Evolutionary conservation across 2,888 invertebrate species (phyloP), one percentile per base, ranked within the genome.

Genomic region (Caenorhabditis imperialis): DNA sequence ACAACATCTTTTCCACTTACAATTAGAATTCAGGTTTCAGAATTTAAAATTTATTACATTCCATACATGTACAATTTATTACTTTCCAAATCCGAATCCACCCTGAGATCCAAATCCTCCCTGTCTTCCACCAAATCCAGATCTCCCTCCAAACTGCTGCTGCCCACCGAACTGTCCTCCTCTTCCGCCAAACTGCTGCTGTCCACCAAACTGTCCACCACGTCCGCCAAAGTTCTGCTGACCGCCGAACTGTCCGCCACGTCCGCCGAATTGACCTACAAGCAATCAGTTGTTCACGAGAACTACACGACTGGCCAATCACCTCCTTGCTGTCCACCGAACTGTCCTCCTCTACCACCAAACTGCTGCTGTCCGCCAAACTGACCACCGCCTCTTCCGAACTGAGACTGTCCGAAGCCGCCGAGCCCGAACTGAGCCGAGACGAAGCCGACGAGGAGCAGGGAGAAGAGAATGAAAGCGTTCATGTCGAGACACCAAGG

Each of bases 391-490:
- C 35, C n/a, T 22, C 57, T 37, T 2, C 57, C 57, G 33, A 57
- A 45, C 12, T 23, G 23, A 16, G 44, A 45, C 12, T 57, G 57
- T 45, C 57, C 57, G 27, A 55, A 55, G 20, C 48, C 48, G 22
- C 51, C 51, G 20, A 50, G 50, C 8, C 61, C 61, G 27, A 63
- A 63, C 14, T 63, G 63, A 30, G 40, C 30, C 12, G 47, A 27
- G 12, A 55, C 63, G n/a, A 63, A 40, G 4, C 63, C 55, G 20
- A 63, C 63, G 16, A 63, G 47, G 14, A 63, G 63, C 23, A 63
- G 63, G 2, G 54, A 54, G 40, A 63, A 5, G 22, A 62, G 35
- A 1, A 62, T 10, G 27, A 62, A 47, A 20, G 27, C 8, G 37
- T 62, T 62, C 62, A 62, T 62, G 27, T 14, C 14, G 14, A 37